Conservation (phyloP, 1,140 invertebrate species). For the Penaeus indicus region DNA sequence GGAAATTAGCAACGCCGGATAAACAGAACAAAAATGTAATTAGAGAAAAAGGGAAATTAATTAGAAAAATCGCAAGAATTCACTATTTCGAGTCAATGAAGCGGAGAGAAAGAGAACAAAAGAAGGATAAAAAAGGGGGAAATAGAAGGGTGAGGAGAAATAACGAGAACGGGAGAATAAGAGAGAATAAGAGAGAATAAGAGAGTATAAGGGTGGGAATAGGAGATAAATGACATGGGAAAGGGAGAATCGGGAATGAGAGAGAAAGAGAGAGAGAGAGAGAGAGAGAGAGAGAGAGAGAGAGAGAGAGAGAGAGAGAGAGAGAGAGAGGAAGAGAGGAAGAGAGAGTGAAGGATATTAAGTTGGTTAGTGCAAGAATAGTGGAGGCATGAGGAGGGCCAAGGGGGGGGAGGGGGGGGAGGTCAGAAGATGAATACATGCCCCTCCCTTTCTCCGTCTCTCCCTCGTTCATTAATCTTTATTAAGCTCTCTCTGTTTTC, state of each 20-base stretch:
- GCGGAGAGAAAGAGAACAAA: not conserved
- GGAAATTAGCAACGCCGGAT: no score
- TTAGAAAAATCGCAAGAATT: no score
- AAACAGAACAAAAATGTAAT: no score
- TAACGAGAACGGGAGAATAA: not conserved
- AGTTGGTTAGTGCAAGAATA: not conserved
- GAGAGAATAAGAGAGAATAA: not conserved
- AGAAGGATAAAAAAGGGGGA: not conserved
- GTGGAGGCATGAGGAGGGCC: no score
- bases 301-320: slow-evolving; percentile 10
- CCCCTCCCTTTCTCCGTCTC: no score
- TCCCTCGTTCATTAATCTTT: no score
- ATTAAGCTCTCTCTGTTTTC: no score
- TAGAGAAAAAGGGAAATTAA: no score
- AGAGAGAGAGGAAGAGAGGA: slow-evolving; percentile 10
- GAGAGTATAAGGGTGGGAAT: not conserved
- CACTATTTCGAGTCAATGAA: no score
- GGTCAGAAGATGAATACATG: no score
- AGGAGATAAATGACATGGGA: not conserved
- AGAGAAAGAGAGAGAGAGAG: slow-evolving; percentile 19
- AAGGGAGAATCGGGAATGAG: not conserved
- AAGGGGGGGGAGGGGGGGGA: no score
- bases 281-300: slow-evolving; percentile 16
- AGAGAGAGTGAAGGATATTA: slow-evolving; percentile 9
- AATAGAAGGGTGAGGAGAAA: not conserved